Percentiles rank a stretch among this genome's conserved stretches.
Conservation (phyloP, 2,888 invertebrate genomes). For the Platerodrilus igneus region DNA sequence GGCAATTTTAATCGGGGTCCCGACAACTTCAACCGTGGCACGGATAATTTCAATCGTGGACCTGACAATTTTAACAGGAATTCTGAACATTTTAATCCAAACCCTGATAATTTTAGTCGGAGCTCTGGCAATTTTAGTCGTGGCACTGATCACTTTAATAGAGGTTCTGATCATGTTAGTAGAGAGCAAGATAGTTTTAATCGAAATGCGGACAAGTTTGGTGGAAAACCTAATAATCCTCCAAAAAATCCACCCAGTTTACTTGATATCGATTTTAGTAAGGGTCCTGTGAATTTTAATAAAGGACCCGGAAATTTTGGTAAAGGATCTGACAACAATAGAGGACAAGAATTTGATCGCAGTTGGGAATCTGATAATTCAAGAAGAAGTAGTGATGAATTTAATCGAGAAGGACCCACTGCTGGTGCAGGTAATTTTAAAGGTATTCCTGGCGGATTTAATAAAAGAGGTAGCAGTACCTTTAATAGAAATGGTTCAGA, state of each 20-base stretch:
- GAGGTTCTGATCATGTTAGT: constrained; percentile 19
- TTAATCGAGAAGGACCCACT: background rate
- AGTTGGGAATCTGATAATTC: constrained; percentile 2
- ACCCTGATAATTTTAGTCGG: constrained; percentile 9
- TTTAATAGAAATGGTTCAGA: constrained; percentile 14
- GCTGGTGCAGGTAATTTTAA: constrained; percentile 5
- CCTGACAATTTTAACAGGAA: constrained; percentile 9
- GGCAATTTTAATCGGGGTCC: constrained; percentile 13
- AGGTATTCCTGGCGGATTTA: background rate
- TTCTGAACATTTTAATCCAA: constrained; percentile 11
- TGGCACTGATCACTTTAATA: constrained; percentile 11
- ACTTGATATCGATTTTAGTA: constrained; percentile 19
- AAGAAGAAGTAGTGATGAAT: constrained; percentile 8
- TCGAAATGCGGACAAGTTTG: constrained; percentile 4
- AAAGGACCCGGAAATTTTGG: constrained; percentile 12
- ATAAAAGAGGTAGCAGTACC: background rate
- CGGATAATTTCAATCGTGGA: constrained; percentile 8
- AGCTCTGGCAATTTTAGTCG: constrained; percentile 11
- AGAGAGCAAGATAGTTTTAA: constrained; percentile 15
- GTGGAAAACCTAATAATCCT: constrained; percentile 12
- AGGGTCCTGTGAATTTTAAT: constrained; percentile 5
- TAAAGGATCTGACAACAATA: constrained; percentile 16
- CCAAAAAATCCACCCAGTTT: constrained; percentile 17
- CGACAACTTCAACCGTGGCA: constrained; percentile 1
- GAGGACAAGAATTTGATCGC: constrained; percentile 20